Evolutionary conservation across 2,888 invertebrate species (phyloP).

Genomic region (Rotaria socialis): DNA sequence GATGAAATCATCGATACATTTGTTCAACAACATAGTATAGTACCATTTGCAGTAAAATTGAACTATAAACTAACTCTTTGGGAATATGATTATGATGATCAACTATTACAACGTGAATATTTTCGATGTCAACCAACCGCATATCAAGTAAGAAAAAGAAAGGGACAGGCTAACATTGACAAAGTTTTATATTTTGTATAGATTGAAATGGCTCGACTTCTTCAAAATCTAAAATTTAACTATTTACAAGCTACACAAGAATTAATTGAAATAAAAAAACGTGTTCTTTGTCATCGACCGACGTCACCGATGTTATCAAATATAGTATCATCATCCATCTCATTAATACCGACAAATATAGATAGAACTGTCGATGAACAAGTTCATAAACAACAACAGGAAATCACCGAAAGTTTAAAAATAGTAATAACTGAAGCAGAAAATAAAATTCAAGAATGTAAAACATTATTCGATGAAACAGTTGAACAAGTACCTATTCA

Average conservation of each 20-base stretch:
- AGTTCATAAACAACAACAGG: too few relatives aligned
- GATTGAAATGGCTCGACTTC: neutral
- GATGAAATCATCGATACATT: neutral
- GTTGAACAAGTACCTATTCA: too few relatives aligned
- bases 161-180: too few relatives aligned
- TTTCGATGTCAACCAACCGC: neutral
- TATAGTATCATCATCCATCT: too few relatives aligned
- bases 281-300: neutral
- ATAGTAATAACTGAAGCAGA: too few relatives aligned
- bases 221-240: neutral
- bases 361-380: too few relatives aligned
- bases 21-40: neutral
- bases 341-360: too few relatives aligned
- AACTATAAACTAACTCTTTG: neutral
- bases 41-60: neutral
- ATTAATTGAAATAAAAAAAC: neutral
- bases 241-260: neutral
- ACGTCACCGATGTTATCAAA: too few relatives aligned
- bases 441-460: too few relatives aligned
- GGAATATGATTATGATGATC: neutral
- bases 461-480: too few relatives aligned
- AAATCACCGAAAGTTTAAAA: too few relatives aligned
- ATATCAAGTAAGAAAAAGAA: neutral
- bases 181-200: neutral
- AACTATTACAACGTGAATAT: neutral